A percentile compares a stretch with the other conserved stretches of the same genome.
phyloP scores from a whole-genome alignment of 2,113 vertebrate genomes.

The Pelvicachromis taeniatus region DNA sequence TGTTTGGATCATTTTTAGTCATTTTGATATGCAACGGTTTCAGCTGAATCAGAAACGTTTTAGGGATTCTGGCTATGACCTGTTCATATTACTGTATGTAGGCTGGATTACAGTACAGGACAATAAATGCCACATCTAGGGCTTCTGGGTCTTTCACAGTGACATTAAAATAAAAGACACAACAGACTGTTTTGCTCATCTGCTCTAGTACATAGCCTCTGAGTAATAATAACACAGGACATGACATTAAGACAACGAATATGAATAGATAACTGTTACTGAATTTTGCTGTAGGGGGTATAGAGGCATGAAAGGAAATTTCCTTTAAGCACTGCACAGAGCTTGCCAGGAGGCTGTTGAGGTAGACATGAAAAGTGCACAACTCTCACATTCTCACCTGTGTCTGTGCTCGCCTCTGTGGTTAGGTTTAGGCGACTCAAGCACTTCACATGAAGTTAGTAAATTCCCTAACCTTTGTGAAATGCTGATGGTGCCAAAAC shows the following conservation, averaged over 20 bases:
- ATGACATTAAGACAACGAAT: constrained; percentile 14
- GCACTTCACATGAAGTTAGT: background rate
- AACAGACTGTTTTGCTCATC: constrained; percentile 30
- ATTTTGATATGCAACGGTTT: background rate
- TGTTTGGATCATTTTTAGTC: background rate
- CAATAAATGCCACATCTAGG: background rate
- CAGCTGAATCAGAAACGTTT: background rate
- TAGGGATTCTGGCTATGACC: background rate
- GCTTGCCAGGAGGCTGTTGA: background rate
- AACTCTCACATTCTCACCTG: background rate
- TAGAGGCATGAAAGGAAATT: background rate
- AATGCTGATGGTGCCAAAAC: background rate
- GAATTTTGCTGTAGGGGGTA: background rate
- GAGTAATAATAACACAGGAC: background rate
- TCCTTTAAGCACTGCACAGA: background rate
- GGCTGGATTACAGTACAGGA: background rate
- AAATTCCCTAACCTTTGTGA: background rate
- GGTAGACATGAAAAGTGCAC: background rate
- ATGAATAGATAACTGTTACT: background rate
- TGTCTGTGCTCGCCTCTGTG: background rate
- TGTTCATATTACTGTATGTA: background rate
- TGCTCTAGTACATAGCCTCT: constrained; percentile 3
- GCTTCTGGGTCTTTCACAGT: constrained; percentile 10
- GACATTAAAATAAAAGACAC: constrained; percentile 33
- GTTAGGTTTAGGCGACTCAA: background rate